Evolutionary conservation across 2,888 invertebrate species (phyloP).

Genomic region (Amiota mariae): DNA sequence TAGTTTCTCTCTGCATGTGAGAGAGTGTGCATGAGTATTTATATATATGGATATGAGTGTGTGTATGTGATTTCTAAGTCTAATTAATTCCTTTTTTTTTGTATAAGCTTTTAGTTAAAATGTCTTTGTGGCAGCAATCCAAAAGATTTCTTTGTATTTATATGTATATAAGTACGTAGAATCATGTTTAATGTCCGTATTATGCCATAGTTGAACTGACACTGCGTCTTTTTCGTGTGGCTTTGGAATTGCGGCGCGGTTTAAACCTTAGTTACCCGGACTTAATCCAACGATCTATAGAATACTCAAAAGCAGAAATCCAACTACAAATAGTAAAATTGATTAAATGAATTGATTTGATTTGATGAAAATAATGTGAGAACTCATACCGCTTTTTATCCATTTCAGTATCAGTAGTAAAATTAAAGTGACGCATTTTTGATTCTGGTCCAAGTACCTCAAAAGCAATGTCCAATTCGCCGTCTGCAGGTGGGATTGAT

Average conservation of each 20-base stretch:
- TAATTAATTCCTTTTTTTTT: conserved; percentile 41
- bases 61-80: background rate
- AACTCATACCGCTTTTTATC: conserved; percentile 88
- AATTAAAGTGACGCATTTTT: conserved; percentile 90
- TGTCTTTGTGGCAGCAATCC: conserved; percentile 36
- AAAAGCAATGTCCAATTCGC: conserved; percentile 93
- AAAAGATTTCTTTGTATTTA: conserved; percentile 21
- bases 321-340: conserved; percentile 77
- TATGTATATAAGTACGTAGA: conserved; percentile 5
- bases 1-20: no score
- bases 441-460: conserved; percentile 91
- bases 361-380: background rate
- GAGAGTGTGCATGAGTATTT: no score
- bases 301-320: conserved; percentile 94
- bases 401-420: conserved; percentile 94
- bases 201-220: conserved; percentile 69
- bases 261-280: conserved; percentile 75
- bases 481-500: conserved; percentile 85
- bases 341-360: background rate
- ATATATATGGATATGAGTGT: no score
- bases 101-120: conserved; percentile 45
- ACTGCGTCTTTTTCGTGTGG: conserved; percentile 68
- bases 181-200: conserved; percentile 58
- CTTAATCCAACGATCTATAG: conserved; percentile 94
- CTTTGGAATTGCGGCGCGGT: conserved; percentile 59